A percentile compares a stretch with the other conserved stretches of the same genome.
phyloP scores from a whole-genome alignment of 2,113 vertebrate genomes.

The Sakesphorus luctuosus region DNA sequence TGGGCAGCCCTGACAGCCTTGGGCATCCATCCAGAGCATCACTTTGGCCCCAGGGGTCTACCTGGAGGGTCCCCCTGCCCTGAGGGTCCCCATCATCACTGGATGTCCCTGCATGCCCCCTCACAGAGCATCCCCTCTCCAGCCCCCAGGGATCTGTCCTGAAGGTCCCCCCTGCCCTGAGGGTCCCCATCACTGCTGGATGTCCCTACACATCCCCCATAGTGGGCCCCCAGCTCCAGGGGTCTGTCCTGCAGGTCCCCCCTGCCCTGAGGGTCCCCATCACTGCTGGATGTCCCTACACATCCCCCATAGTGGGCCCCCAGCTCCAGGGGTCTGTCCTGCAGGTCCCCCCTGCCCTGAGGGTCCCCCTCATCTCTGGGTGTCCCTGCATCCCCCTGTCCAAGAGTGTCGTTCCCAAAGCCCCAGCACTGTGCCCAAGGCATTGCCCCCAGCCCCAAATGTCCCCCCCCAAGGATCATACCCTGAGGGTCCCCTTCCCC shows the following conservation, averaged over 20 bases:
- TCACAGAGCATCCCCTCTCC: too few relatives aligned
- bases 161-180: background rate
- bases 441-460: background rate
- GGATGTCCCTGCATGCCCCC: background rate
- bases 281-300: background rate
- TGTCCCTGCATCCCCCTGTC: too few relatives aligned
- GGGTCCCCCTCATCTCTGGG: too few relatives aligned
- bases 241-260: background rate
- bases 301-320: background rate
- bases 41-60: too few relatives aligned
- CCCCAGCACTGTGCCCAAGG: background rate
- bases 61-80: too few relatives aligned
- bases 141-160: background rate
- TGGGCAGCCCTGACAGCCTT: too few relatives aligned
- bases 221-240: background rate
- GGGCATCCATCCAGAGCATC: too few relatives aligned
- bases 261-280: too few relatives aligned
- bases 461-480: background rate
- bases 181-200: background rate
- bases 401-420: too few relatives aligned
- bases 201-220: background rate
- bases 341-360: background rate
- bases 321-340: background rate
- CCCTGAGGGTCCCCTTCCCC: background rate
- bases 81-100: background rate